These are phyloP conservation scores for Talpa occidentalis DNA, from an alignment of 2,113 vertebrate species.

Conservation along the genomic window DNA sequence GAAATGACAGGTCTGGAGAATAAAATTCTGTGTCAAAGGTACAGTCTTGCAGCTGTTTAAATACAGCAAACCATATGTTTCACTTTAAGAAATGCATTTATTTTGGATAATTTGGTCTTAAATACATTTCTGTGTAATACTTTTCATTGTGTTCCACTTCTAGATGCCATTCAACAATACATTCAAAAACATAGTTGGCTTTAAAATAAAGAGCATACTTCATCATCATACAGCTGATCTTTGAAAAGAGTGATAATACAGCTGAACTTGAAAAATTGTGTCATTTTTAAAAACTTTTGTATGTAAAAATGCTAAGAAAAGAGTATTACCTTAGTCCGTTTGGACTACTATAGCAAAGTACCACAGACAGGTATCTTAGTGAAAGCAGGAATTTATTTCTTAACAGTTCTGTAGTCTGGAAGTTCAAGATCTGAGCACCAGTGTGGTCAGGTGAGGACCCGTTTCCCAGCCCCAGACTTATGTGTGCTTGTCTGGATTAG, in stretches of 20 bases:
- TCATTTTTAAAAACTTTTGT: neutral
- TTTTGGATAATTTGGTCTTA: neutral
- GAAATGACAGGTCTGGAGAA: neutral
- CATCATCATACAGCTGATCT: neutral
- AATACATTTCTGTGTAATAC: neutral
- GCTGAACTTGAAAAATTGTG: neutral
- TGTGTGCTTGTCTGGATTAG: neutral
- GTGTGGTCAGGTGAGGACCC: neutral
- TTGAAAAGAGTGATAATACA: neutral
- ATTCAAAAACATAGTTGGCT: neutral
- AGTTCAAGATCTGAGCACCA: neutral
- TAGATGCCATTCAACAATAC: neutral
- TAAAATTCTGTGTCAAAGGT: neutral
- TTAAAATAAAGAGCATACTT: neutral
- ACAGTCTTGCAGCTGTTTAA: neutral
- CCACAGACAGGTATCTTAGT: neutral
- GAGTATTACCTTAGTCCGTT: neutral
- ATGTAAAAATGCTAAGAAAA: neutral
- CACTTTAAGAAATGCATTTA: conserved; percentile 27
- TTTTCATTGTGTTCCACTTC: neutral
- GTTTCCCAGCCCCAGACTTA: neutral
- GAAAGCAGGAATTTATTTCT: neutral
- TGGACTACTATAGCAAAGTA: neutral
- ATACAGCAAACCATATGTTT: neutral
- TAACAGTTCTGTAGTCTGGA: neutral